Base-by-base conservation (phyloP, 2,888 invertebrate genomes). In the Drosophila rellima region DNA sequence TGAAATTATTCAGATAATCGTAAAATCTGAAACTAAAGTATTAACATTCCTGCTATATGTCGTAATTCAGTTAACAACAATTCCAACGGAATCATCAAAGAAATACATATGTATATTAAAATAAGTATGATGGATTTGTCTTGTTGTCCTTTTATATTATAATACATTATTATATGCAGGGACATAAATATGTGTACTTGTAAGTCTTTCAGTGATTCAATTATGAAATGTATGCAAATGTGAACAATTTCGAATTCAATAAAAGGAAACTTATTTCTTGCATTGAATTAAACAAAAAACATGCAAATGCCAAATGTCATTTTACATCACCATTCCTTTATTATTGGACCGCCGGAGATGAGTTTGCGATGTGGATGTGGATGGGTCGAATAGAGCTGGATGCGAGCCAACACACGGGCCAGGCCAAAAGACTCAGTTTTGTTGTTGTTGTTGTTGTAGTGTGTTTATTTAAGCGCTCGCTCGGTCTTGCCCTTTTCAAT, bases 261-360 rank as follows among this genome's bases (percentile, higher is more conserved):
- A 67, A 82, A 71, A 83, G 55, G 40, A 45, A 80, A 60, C 37
- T 74, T 62, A 48, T 51, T 57, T 74, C 56, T 45, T 63, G 78
- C 60, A 82, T 64, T 67, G 70, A 74, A 73, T 69, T 64, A 55
- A 60, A 31, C 74, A 68, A 61, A 50, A 48, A 60, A 42, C 61
- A 88, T 89, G 89, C 89, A 88, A 82, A 82, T 88, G 81, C 74
- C 81, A 87, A 87, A 83, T 80, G 75, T 61, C 65, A 70, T 70
- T 79, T 57, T 23, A 56, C 48, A 50, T 40, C 23, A 52, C 33
- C 62, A 52, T 60, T 65, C 56, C 31, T 20, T 59, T 39, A 45
- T 52, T 33, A 54, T 63, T 33, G 62, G 71, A 88, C 80, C 82
- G 65, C 85, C 80, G 60, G 52, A 65, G 68, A 72, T 75, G 80